Conservation (phyloP, 2,888 invertebrate genomes). For the Slavum lentiscoides region DNA sequence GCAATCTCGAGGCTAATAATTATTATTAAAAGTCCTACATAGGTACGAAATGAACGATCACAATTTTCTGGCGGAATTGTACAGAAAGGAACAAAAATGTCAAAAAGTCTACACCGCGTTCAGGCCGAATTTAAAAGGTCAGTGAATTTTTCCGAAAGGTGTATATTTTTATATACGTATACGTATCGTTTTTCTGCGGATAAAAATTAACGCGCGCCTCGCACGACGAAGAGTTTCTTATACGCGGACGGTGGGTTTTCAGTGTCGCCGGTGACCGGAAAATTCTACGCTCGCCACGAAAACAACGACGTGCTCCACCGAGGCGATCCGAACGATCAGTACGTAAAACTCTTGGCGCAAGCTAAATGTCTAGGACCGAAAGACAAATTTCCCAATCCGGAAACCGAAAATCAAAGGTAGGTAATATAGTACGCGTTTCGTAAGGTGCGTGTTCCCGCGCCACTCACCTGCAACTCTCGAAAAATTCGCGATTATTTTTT, state of each 20-base stretch:
- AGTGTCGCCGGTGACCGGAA: conserved; percentile 35
- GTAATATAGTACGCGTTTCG: too few species aligned
- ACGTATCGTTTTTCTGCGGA: too few species aligned
- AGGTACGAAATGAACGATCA: conserved; percentile 4
- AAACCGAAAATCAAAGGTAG: conserved; percentile 49
- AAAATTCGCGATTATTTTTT: too few species aligned
- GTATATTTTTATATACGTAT: too few species aligned
- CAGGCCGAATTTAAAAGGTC: conserved; percentile 44
- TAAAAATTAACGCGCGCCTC: too few species aligned
- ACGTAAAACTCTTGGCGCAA: conserved; percentile 29
- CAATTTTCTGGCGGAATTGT: conserved; percentile 25
- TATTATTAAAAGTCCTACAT: too few species aligned
- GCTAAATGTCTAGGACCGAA: conserved; percentile 39
- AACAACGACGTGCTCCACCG: conserved; percentile 13
- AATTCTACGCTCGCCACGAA: conserved; percentile 39
- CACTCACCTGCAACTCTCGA: too few species aligned
- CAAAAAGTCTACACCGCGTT: conserved; percentile 43
- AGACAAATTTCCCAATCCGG: conserved; percentile 29
- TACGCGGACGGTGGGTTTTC: neutral
- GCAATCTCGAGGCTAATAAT: too few species aligned
- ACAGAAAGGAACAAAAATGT: conserved; percentile 38
- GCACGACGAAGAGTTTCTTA: too few species aligned
- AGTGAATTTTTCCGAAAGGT: too few species aligned
- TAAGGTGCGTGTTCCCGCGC: too few species aligned
- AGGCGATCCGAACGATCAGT: conserved; percentile 28